Conservation (phyloP, 2,888 invertebrate genomes). For the Euphydryas editha region DNA sequence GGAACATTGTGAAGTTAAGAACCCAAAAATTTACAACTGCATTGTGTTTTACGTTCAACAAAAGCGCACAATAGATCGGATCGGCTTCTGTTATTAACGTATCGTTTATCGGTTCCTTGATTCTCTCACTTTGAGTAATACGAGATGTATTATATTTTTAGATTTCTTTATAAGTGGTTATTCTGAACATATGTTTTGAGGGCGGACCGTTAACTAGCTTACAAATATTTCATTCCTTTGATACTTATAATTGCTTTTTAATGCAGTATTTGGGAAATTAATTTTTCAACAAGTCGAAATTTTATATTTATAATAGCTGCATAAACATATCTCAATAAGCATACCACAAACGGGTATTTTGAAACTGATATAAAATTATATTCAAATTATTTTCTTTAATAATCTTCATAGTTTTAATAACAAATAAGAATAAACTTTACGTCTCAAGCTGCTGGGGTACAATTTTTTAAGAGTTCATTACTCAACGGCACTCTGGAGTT, state of each 20-base stretch:
- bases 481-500: conserved; percentile 70
- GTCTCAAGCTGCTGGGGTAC: not conserved
- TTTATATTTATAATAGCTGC: too few relatives aligned
- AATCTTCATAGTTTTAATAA: not conserved
- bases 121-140: conserved; percentile 79
- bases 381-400: not conserved
- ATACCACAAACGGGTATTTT: not conserved
- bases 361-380: too few relatives aligned
- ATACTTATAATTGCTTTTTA: not conserved
- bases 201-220: conserved; percentile 73
- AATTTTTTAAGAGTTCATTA: conserved; percentile 61
- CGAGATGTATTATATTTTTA: conserved; percentile 66
- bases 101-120: conserved; percentile 73
- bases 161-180: conserved; percentile 59
- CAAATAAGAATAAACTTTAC: conserved; percentile 2
- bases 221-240: conserved; percentile 61
- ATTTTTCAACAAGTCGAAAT: not conserved
- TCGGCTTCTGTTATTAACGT: conserved; percentile 82
- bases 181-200: conserved; percentile 71
- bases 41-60: conserved; percentile 71
- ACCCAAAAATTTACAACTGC: conserved; percentile 83
- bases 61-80: conserved; percentile 77
- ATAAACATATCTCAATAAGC: not conserved
- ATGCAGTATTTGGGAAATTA: not conserved
- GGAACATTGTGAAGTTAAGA: conserved; percentile 81